Base-by-base conservation (phyloP, 92 coral and sea anemone genomes). In the Epizoanthus illoricatus region DNA sequence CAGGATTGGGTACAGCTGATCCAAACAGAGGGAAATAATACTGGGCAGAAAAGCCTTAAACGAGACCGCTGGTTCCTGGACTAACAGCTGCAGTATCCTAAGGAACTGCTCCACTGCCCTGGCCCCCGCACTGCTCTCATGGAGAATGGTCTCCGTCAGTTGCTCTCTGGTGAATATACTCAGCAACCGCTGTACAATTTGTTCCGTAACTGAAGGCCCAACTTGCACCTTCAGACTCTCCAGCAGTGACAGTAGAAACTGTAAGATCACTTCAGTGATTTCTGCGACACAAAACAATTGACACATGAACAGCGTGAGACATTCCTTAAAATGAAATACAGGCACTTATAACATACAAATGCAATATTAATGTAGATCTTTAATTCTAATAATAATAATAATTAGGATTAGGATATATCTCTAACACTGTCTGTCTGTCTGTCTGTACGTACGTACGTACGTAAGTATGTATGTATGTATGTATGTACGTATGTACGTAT, bases 41-140 rank as follows among this genome's bases (percentile, higher is more conserved):
- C 94, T 92, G 12, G 99, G 99, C 5, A 96, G 86, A 63, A 96
- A 94, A 3, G 97, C 87, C 70, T 96, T 96, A 69, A 96, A 96
- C 20, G 98, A 91, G 13, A 95, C 90, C 0, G 97, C 94, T 15
- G 99, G 98, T 80, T 94, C 98, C 81, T 96, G 99, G 21, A 94
- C 93, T 56, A 96, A 65, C 20, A 96, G 88, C 91, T 92, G 97
- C 61, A 96, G 86, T 72, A 96, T 93, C 90, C 85, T 90, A 18
- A 96, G 94, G 84, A 96, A 96, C 81, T 93, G 91, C 86, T 85
- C 97, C 47, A 96, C 91, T 8, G 92, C 99, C 18, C 91, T 90
- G 73, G 98, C 86, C 79, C 99, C 99, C 0, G 97, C 92, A 16
- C 86, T 93, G 79, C 94, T 90, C 85, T 96, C 99, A 72, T 93